Conservation (phyloP, 2,797 vertebrate species). For the Notamacropus eugenii region DNA sequence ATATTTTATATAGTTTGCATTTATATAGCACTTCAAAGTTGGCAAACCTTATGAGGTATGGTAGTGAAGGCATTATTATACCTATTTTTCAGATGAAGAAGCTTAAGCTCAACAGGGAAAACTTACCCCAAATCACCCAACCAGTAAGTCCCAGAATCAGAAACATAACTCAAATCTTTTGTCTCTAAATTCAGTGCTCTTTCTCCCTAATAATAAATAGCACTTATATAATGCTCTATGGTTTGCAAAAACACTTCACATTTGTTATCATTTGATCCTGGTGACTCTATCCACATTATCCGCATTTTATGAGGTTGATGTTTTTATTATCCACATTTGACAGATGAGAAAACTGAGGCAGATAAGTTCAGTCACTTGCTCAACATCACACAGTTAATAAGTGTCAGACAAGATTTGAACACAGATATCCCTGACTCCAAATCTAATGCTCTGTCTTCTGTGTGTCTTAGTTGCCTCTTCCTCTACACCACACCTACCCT, state of each 20-base stretch:
- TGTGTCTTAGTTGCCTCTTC: not conserved
- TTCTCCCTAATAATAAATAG: not conserved
- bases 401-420: not conserved
- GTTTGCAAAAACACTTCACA: not conserved
- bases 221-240: not conserved
- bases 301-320: not conserved
- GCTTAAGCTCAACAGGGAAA: not conserved
- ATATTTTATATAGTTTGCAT: not conserved
- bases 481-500: conserved; percentile 50
- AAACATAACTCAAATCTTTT: not conserved
- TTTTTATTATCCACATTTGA: not conserved
- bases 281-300: not conserved
- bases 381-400: not conserved
- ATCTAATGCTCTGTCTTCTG: not conserved
- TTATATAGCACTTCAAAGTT: not conserved
- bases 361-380: not conserved
- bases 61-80: not conserved
- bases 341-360: not conserved
- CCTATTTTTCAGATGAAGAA: not conserved
- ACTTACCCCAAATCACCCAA: not conserved
- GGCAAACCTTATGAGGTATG: not conserved
- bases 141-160: not conserved
- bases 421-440: not conserved
- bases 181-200: not conserved
- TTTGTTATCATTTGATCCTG: not conserved